Conservation (phyloP, 2,113 vertebrate species). For the Odocoileus hemionus region DNA sequence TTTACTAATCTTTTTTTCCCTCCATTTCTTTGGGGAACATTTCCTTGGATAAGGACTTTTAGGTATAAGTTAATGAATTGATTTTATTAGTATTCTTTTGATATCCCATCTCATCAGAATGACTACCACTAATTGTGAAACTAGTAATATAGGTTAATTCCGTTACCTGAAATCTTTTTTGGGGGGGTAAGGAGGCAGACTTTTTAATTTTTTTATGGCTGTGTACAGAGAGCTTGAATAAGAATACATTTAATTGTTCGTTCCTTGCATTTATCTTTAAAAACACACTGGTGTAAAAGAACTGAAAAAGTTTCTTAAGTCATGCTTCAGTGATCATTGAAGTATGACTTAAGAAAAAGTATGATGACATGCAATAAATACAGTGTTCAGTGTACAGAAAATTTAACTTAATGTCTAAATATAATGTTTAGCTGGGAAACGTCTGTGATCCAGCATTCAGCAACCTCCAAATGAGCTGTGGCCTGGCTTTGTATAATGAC, state of each 20-base stretch:
- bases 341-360: neutral
- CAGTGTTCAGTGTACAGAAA: neutral
- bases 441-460: neutral
- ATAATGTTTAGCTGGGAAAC: neutral
- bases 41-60: conserved; percentile 46
- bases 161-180: conserved; percentile 6
- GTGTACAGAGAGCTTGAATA: conserved; percentile 22
- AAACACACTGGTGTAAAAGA: conserved; percentile 48
- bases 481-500: conserved; percentile 61
- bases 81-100: conserved; percentile 49
- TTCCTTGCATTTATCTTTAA: neutral
- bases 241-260: conserved; percentile 17
- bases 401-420: neutral
- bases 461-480: conserved; percentile 18
- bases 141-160: conserved; percentile 18
- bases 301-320: conserved; percentile 44
- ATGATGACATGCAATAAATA: neutral
- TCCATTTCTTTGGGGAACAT: conserved; percentile 36
- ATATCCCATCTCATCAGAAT: conserved; percentile 13
- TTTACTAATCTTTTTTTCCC: conserved; percentile 34
- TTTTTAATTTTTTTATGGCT: neutral
- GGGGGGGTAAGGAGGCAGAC: neutral
- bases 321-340: neutral
- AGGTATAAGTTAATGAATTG: conserved; percentile 42
- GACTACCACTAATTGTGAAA: conserved; percentile 3